Conservation (phyloP, 35 echinoderm and acorn worm species). For the Chiridota heheva region DNA sequence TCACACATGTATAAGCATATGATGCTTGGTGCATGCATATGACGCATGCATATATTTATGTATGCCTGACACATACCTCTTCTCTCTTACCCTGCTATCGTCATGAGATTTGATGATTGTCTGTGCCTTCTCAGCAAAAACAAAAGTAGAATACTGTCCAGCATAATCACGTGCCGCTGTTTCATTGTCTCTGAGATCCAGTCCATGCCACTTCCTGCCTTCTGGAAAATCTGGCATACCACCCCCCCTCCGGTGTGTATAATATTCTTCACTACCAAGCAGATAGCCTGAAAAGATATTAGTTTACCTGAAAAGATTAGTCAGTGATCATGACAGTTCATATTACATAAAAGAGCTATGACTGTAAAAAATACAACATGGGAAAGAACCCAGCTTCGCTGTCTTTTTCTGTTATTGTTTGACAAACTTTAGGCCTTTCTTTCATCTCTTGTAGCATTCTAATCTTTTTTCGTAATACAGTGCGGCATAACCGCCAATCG, state of each 20-base stretch:
- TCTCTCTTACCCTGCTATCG: conserved; percentile 18
- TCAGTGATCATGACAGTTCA: background rate
- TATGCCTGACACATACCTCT: background rate
- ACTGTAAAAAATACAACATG: background rate
- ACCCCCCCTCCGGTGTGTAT: conserved; percentile 47
- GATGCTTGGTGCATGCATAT: background rate
- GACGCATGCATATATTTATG: background rate
- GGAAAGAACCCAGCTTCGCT: background rate
- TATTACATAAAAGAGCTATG: background rate
- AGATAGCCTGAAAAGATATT: conserved; percentile 53
- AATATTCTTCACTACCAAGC: conserved; percentile 85
- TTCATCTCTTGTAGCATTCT: background rate
- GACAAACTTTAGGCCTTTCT: background rate
- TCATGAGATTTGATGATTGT: conserved; percentile 53
- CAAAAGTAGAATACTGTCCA: conserved; percentile 60
- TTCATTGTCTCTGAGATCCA: conserved; percentile 74
- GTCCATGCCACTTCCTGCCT: conserved; percentile 57
- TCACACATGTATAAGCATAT: background rate
- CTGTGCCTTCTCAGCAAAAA: conserved; percentile 68
- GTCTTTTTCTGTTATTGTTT: background rate
- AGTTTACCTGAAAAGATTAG: background rate
- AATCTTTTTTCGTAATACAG: background rate
- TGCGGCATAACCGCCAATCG: too few relatives aligned
- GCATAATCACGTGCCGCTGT: conserved; percentile 50
- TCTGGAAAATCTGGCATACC: conserved; percentile 11